Base-by-base conservation (phyloP, 2,113 vertebrate genomes). In the Nothoprocta pentlandii region DNA sequence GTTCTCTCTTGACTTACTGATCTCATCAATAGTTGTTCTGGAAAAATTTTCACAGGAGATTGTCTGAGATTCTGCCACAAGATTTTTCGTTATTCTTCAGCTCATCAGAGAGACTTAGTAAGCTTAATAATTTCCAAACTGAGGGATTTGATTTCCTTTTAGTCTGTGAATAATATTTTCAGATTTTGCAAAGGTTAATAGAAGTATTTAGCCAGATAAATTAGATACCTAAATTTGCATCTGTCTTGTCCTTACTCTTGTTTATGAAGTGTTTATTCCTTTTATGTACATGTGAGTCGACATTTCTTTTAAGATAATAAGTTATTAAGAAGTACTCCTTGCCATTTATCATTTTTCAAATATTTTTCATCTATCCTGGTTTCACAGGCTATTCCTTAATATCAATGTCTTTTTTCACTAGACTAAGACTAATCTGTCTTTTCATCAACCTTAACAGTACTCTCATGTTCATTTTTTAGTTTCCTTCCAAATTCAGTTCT, bases 301-400 rank as follows among this genome's bases (percentile, higher is more conserved):
- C 63, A 83, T 75, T 91, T 42, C 21, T 87, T 95, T 66, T 42
- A 82, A 83, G 28, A 76, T 70, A 49, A 44, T 30, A 80, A 78
- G 71, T 54, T 30, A 54, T 84, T 70, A 84, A 82, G 28, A 91
- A 85, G 41, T 69, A 69, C 13, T 76, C 64, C 53, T 70, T 83
- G 25, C 26, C 75, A 51, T 89, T 71, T 78, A 9, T 63, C 88
- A 41, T 36, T 87, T 62, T 89, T 59, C 59, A 91, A 83, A 63
- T 54, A 67, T 86, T 76, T 92, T 30, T 61, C 11, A 44, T 79
- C 44, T 94, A 19, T 32, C 3, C 44, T 34, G 30, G 51, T 76
- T 53, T 70, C 51, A 75, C 42, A 70, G 5, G 25, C 20, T 75
- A n/a, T 69, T 64, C 17, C 19, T 5, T 7, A 62, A 7, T 62